phyloP scores from a whole-genome alignment of 1,140 invertebrate genomes.

The Cephus cinctus region DNA sequence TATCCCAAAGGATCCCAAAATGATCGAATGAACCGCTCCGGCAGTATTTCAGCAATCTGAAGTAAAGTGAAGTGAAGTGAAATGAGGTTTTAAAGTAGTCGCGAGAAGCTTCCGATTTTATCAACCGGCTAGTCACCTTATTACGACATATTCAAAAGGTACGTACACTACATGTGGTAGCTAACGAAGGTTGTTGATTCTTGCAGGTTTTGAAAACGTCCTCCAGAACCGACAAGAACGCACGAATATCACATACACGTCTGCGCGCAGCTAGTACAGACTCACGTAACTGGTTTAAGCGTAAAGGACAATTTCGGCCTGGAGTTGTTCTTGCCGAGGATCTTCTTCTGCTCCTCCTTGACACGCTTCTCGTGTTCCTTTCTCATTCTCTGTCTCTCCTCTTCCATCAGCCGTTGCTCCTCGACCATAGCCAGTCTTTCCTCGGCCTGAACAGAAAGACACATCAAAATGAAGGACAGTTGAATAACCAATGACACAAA shows the following conservation, averaged over 20 bases:
- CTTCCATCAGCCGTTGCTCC: constrained; percentile 93
- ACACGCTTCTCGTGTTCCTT: constrained; percentile 89
- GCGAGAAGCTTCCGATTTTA: no score
- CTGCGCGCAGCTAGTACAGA: constrained; percentile 18
- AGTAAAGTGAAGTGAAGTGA: no score
- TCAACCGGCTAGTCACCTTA: no score
- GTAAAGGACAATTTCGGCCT: constrained; percentile 93
- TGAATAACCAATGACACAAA: not conserved
- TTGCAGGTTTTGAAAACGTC: constrained; percentile 14
- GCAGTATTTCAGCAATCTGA: no score
- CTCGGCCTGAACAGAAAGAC: constrained; percentile 73
- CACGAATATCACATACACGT: constrained; percentile 46
- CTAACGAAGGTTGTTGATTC: no score
- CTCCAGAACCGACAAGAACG: constrained; percentile 35
- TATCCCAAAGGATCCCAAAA: no score
- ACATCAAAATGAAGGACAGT: constrained; percentile 1
- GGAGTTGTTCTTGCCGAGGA: constrained; percentile 95
- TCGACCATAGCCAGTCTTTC: constrained; percentile 95
- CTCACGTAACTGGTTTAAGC: constrained; percentile 76
- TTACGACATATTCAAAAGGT: no score
- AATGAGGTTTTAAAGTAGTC: no score
- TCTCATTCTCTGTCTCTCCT: constrained; percentile 88
- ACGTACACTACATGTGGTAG: constrained; percentile 9
- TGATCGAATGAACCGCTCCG: no score
- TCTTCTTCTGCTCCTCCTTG: constrained; percentile 95